phyloP scores from a whole-genome alignment of 2,113 vertebrate species.

The Atlantisia rogersi region DNA sequence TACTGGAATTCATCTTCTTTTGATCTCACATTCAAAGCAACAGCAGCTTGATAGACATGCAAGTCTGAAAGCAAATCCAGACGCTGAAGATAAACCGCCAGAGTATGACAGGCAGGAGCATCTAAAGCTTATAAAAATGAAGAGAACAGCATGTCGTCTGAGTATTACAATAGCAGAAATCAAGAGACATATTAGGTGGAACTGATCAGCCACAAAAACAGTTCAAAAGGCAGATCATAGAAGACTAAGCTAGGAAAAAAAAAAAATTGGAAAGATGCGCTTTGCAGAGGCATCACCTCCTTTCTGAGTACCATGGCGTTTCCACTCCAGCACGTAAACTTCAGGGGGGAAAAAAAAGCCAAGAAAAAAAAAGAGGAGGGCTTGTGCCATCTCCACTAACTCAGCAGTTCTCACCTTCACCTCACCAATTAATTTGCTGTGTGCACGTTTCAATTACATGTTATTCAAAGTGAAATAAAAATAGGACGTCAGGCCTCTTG shows the following conservation, averaged over 20 bases:
- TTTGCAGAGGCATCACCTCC: constrained; percentile 72
- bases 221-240: constrained; percentile 89
- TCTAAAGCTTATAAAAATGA: constrained; percentile 85
- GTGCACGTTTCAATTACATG: not conserved
- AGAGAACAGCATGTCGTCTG: constrained; percentile 84
- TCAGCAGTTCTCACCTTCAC: constrained; percentile 48
- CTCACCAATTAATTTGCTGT: constrained; percentile 40
- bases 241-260: constrained; percentile 66
- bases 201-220: constrained; percentile 89
- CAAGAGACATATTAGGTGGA: constrained; percentile 88
- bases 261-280: constrained; percentile 64
- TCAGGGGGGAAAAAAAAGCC: not conserved
- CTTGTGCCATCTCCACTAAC: constrained; percentile 33
- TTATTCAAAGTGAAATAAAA: not conserved
- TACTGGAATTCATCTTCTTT: constrained; percentile 89
- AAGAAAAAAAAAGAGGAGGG: not conserved
- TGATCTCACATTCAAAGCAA: constrained; percentile 91
- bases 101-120: constrained; percentile 87
- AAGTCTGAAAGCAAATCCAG: constrained; percentile 89
- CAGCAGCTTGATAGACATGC: constrained; percentile 88
- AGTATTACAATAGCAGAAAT: constrained; percentile 87
- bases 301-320: constrained; percentile 20
- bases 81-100: constrained; percentile 88
- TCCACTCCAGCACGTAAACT: constrained; percentile 38
- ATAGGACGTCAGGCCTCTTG: not conserved